Conservation (phyloP, 2,113 vertebrate species). For the Clarias batrachus region DNA sequence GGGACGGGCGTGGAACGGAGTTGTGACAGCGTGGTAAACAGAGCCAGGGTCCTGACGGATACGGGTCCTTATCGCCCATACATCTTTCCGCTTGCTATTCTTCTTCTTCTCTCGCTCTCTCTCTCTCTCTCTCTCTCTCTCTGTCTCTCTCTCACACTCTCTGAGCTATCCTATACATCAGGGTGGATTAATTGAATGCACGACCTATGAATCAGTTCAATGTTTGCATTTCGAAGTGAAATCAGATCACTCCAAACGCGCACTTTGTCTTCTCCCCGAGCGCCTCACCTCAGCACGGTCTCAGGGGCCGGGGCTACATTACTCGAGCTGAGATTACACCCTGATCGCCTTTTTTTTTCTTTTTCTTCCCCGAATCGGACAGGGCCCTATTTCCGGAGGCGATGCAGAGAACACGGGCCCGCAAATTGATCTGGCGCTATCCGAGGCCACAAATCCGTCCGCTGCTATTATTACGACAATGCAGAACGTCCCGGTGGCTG, state of each 20-base stretch:
- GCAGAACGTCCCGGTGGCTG: background rate
- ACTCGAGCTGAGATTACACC: background rate
- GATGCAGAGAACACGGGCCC: background rate
- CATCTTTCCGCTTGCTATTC: constrained; percentile 32
- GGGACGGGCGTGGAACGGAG: constrained; percentile 44
- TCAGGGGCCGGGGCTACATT: background rate
- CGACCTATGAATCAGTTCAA: constrained; percentile 35
- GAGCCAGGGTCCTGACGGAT: constrained; percentile 41
- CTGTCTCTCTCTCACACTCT: background rate
- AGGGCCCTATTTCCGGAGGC: constrained; percentile 1
- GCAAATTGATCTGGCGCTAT: constrained; percentile 12
- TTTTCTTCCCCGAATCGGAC: background rate
- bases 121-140: constrained; percentile 18
- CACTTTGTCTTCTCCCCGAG: background rate
- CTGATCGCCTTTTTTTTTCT: background rate
- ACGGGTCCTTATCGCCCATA: constrained; percentile 24
- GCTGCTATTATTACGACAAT: constrained; percentile 29
- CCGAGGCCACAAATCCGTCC: background rate
- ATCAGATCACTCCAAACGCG: background rate
- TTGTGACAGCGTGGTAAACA: constrained; percentile 61
- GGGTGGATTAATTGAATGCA: background rate
- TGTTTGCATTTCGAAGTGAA: constrained; percentile 29
- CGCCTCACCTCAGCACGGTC: background rate
- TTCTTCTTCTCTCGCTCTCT: constrained; percentile 4
- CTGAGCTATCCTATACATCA: constrained; percentile 3